phyloP scores from a whole-genome alignment of 1,140 invertebrate genomes.

The Apocrypta bakeri region DNA sequence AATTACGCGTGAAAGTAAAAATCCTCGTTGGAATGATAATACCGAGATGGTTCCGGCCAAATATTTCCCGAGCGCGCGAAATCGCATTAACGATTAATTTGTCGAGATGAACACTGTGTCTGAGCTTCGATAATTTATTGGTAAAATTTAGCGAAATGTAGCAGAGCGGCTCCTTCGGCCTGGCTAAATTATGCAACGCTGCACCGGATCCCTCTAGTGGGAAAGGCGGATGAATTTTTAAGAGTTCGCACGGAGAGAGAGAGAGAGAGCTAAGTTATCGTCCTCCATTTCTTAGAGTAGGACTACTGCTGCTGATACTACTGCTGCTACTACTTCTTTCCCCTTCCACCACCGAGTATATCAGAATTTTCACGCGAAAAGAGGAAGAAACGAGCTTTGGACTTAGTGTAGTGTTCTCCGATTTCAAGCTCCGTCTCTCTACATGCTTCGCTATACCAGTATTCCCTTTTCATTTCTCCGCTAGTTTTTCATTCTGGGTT shows the following conservation, averaged over 20 bases:
- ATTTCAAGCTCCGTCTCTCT: not conserved
- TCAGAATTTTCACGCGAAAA: not conserved
- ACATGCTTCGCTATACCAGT: not conserved
- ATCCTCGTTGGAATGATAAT: constrained; percentile 6
- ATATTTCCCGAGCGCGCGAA: not conserved
- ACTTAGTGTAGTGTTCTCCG: not conserved
- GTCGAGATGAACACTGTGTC: not conserved
- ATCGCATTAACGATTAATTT: constrained; percentile 42
- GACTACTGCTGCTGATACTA: not conserved
- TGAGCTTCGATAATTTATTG: constrained; percentile 31
- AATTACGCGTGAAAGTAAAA: not conserved
- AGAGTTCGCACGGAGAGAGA: constrained; percentile 39
- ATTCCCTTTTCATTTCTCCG: not conserved
- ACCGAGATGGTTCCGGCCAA: not conserved
- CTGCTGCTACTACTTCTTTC: not conserved
- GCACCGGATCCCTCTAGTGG: constrained; percentile 7
- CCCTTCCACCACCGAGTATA: not conserved
- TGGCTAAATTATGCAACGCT: constrained; percentile 34
- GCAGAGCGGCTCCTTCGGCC: not conserved
- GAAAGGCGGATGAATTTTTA: constrained; percentile 40
- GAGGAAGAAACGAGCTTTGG: not conserved
- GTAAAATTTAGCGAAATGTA: constrained; percentile 37
- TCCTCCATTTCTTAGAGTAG: constrained; percentile 26
- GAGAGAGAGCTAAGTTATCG: constrained; percentile 37
- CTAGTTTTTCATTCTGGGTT: not conserved